Evolutionary conservation across 2,797 vertebrate species (phyloP).

Genomic region (Anas capensis): DNA sequence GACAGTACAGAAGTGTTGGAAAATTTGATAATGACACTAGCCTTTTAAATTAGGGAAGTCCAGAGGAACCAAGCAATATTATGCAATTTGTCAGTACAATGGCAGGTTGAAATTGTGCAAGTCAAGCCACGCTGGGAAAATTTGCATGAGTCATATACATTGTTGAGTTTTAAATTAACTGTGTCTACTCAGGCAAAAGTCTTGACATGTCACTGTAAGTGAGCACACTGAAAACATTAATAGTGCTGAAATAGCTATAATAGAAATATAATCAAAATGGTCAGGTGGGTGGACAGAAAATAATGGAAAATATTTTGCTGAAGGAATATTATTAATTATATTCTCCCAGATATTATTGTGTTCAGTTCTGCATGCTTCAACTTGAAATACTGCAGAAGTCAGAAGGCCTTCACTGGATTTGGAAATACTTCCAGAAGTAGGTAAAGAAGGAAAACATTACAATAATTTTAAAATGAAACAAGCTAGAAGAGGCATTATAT

Average conservation of each 20-base stretch:
- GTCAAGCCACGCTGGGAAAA: not conserved
- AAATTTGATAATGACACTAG: not conserved
- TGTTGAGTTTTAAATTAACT: conserved; percentile 23
- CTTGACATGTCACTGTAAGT: conserved; percentile 26
- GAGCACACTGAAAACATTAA: not conserved
- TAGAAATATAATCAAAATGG: conserved; percentile 3
- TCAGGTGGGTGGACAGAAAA: not conserved
- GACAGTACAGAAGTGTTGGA: not conserved
- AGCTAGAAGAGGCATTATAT: not conserved
- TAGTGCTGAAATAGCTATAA: not conserved
- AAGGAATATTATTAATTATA: not conserved
- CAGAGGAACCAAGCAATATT: not conserved
- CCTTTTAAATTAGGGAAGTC: not conserved
- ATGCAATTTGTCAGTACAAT: not conserved
- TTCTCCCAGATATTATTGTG: not conserved
- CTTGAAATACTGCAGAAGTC: not conserved
- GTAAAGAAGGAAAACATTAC: not conserved
- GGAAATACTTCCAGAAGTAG: not conserved
- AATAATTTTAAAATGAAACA: not conserved
- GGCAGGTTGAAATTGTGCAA: not conserved
- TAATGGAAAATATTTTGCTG: conserved; percentile 1
- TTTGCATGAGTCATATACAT: not conserved
- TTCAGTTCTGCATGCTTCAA: not conserved
- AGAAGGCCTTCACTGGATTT: not conserved
- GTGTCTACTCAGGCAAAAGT: conserved; percentile 5